Evolutionary conservation across 2,797 vertebrate genomes (phyloP).

Genomic region (Smutsia temminckii): DNA sequence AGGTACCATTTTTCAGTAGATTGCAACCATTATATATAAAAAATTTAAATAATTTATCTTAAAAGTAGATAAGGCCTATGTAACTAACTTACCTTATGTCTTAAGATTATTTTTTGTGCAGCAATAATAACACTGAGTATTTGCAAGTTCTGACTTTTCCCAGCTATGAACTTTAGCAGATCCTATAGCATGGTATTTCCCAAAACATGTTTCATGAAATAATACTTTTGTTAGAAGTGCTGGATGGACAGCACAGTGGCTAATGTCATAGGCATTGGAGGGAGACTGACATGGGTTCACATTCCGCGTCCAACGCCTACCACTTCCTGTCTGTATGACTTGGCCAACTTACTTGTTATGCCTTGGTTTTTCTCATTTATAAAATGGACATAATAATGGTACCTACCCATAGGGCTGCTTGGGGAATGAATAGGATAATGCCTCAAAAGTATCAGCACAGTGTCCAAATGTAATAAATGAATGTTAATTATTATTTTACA

Average conservation of each 20-base stretch:
- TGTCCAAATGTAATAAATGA: neutral
- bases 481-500: neutral
- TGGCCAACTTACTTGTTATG: neutral
- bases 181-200: neutral
- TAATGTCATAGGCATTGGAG: fast-evolving
- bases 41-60: neutral
- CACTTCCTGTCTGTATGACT: fast-evolving
- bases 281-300: neutral
- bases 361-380: neutral
- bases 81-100: neutral
- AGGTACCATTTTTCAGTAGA: neutral
- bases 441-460: neutral
- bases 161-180: neutral
- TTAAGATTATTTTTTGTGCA: neutral
- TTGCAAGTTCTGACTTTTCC: neutral
- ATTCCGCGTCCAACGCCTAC: neutral
- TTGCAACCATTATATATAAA: neutral
- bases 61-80: neutral
- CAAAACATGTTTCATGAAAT: neutral
- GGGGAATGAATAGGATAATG: neutral
- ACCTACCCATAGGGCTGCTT: neutral
- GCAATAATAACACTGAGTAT: neutral
- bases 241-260: neutral
- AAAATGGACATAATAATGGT: neutral
- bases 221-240: neutral